Percentiles rank a stretch among this genome's conserved stretches.
Evolutionary conservation across 2,797 vertebrate genomes (phyloP).

Genomic region (Glossophaga mutica): DNA sequence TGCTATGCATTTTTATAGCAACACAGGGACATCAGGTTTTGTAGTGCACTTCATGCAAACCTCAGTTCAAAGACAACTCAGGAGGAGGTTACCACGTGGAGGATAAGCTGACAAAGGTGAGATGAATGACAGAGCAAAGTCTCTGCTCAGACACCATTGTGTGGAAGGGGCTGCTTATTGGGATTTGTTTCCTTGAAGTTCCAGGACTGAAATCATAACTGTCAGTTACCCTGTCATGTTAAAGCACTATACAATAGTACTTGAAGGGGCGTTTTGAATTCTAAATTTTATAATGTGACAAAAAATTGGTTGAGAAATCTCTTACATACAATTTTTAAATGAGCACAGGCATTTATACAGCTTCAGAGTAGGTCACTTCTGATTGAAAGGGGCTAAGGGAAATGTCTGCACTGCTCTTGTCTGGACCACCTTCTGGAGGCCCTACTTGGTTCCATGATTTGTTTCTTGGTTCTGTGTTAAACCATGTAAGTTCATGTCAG

Average conservation of each 20-base stretch:
- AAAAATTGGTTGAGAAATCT: neutral
- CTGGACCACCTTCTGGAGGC: neutral
- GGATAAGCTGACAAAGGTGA: neutral
- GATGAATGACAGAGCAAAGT: neutral
- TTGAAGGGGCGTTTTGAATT: neutral
- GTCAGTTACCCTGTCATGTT: neutral
- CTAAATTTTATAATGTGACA: neutral
- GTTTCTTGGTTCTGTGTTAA: neutral
- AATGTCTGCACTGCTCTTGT: neutral
- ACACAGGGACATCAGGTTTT: neutral
- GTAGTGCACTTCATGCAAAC: neutral
- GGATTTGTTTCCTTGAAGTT: neutral
- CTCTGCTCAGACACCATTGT: neutral
- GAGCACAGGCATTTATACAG: neutral
- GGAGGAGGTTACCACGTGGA: neutral
- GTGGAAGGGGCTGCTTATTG: neutral
- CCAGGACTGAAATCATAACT: neutral
- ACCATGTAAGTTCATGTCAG: neutral
- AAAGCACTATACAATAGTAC: neutral
- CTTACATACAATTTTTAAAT: neutral
- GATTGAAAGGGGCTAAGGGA: neutral
- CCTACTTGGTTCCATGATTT: neutral
- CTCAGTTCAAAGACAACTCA: neutral
- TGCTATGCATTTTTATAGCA: neutral
- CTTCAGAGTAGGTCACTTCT: neutral